Evolutionary conservation across 1,140 invertebrate species (phyloP).

Genomic region (Scaptomyza montana): DNA sequence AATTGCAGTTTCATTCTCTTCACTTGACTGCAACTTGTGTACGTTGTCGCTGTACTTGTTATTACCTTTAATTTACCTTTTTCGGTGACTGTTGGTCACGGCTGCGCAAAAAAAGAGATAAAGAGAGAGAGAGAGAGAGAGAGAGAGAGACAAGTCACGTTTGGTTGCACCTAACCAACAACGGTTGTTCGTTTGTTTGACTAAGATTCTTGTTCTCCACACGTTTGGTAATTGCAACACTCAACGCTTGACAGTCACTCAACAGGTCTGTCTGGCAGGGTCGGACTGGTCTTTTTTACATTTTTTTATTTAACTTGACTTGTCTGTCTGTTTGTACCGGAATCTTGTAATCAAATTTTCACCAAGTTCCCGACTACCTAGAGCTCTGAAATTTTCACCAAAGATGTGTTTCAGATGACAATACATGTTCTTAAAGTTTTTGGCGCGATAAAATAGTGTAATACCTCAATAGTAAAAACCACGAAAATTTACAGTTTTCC

Average conservation of each 20-base stretch:
- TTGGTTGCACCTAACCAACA: slow-evolving; percentile 46
- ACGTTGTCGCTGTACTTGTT: slow-evolving; percentile 47
- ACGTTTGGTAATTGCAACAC: slow-evolving; percentile 52
- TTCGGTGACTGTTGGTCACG: slow-evolving; percentile 62
- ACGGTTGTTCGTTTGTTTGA: slow-evolving; percentile 57
- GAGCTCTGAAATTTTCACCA: no score
- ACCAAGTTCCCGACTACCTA: no score
- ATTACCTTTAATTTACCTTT: slow-evolving; percentile 67
- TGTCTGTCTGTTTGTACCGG: no score
- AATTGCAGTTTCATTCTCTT: slow-evolving; percentile 38
- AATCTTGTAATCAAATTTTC: no score
- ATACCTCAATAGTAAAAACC: no score
- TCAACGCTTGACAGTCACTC: slow-evolving; percentile 24
- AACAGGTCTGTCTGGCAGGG: slow-evolving; percentile 36
- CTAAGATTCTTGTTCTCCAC: slow-evolving; percentile 53
- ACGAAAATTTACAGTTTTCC: no score
- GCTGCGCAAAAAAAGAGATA: background rate
- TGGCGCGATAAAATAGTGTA: no score
- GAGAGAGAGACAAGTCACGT: slow-evolving; percentile 53
- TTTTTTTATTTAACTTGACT: no score
- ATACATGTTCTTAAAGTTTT: no score
- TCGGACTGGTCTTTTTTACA: no score
- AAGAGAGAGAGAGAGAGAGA: no score
- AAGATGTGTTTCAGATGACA: no score
- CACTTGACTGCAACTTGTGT: slow-evolving; percentile 60